Conservation (phyloP, 2,113 vertebrate genomes). For the Todiramphus chloris region DNA sequence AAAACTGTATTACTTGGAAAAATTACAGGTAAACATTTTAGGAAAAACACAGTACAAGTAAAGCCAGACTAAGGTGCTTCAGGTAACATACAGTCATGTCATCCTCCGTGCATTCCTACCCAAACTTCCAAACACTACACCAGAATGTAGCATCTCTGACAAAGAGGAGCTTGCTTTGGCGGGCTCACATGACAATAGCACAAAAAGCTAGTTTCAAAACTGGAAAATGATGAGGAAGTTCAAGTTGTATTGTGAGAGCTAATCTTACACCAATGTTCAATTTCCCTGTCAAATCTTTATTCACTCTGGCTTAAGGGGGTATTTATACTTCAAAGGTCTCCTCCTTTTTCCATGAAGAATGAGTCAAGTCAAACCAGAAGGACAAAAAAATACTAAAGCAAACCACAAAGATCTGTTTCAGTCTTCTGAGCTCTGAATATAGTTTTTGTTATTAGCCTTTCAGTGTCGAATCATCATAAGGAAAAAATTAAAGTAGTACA, state of each 20-base stretch:
- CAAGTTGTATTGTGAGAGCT: background rate
- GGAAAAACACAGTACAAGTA: background rate
- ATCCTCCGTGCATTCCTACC: background rate
- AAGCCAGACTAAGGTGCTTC: background rate
- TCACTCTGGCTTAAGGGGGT: background rate
- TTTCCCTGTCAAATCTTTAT: background rate
- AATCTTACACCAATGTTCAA: background rate
- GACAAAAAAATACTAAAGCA: background rate
- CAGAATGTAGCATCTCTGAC: background rate
- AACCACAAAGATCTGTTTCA: background rate
- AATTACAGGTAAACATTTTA: background rate
- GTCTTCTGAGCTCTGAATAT: background rate
- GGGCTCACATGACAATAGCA: accelerated
- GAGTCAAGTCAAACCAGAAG: background rate
- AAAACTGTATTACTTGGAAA: background rate
- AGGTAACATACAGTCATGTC: background rate
- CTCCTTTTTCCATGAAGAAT: background rate
- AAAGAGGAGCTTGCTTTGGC: background rate
- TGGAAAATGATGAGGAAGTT: background rate
- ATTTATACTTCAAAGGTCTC: background rate
- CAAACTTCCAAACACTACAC: background rate
- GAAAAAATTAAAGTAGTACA: background rate
- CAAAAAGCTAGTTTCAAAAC: background rate
- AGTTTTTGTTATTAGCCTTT: background rate
- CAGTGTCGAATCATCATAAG: background rate